A percentile compares a stretch with the other conserved stretches of the same genome.
Conservation (phyloP, 2,113 vertebrate species). For the Mastomys coucha region DNA sequence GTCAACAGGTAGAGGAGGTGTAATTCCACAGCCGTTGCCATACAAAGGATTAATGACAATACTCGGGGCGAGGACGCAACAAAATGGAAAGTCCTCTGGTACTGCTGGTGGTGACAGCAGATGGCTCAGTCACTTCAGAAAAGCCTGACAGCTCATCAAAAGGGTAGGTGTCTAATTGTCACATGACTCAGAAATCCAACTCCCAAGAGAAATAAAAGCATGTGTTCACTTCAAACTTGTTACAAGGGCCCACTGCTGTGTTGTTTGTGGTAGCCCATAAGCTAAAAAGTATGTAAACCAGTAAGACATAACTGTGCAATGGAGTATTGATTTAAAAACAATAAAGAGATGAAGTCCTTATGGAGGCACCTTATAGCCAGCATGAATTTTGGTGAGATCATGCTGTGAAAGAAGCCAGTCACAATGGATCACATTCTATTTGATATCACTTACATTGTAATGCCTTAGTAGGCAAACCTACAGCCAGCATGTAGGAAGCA, state of each 20-base stretch:
- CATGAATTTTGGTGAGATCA: neutral
- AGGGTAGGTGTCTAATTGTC: neutral
- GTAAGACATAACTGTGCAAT: neutral
- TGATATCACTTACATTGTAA: neutral
- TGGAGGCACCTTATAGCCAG: neutral
- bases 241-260: neutral
- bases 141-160: neutral
- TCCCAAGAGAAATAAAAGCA: slow-evolving; percentile 11
- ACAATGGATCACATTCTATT: neutral
- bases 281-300: neutral
- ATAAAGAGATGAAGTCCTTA: neutral
- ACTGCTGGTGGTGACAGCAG: neutral
- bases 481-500: too few species aligned
- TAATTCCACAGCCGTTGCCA: neutral
- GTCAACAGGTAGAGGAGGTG: neutral
- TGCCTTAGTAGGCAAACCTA: neutral
- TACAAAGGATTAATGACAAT: neutral
- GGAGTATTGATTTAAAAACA: too few species aligned
- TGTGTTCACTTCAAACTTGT: neutral
- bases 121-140: neutral
- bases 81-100: neutral
- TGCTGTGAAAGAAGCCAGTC: neutral
- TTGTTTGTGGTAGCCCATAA: neutral
- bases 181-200: neutral
- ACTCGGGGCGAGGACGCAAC: neutral